Evolutionary conservation across 2,888 invertebrate genomes (phyloP).

Genomic region (Phlogophora meticulosa): DNA sequence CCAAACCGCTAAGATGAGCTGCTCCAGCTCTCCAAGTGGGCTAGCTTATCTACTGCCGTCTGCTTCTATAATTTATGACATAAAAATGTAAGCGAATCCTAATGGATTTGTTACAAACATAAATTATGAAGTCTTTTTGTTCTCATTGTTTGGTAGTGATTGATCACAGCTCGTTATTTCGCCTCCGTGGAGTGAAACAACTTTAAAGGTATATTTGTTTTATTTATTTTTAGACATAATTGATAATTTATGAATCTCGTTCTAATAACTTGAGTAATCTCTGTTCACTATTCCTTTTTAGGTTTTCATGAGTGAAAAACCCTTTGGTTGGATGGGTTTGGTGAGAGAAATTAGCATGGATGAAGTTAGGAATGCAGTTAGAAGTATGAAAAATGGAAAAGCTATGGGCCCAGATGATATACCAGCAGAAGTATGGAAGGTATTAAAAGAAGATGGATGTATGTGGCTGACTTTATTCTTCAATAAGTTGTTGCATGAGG

Average conservation of each 20-base stretch:
- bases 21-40: not conserved
- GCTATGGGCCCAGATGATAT: too few species aligned
- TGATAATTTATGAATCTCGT: not conserved
- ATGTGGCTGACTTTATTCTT: too few species aligned
- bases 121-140: constrained; percentile 23
- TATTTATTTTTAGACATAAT: not conserved
- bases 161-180: constrained; percentile 31
- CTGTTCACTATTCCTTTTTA: too few species aligned
- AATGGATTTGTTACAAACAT: constrained; percentile 31
- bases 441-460: too few species aligned
- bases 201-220: constrained; percentile 8
- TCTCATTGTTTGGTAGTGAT: constrained; percentile 32
- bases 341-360: too few species aligned
- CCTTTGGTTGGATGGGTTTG: too few species aligned
- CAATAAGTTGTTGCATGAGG: too few species aligned
- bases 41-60: constrained; percentile 15
- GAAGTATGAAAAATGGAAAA: too few species aligned
- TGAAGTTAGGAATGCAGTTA: too few species aligned
- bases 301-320: too few species aligned
- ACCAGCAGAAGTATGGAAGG: too few species aligned
- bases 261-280: not conserved
- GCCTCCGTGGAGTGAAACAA: not conserved
- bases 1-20: constrained; percentile 32
- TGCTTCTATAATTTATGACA: constrained; percentile 16
- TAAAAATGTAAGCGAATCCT: constrained; percentile 14